phyloP scores from a whole-genome alignment of 2,888 invertebrate genomes.

The Ophonus ardosiacus region DNA sequence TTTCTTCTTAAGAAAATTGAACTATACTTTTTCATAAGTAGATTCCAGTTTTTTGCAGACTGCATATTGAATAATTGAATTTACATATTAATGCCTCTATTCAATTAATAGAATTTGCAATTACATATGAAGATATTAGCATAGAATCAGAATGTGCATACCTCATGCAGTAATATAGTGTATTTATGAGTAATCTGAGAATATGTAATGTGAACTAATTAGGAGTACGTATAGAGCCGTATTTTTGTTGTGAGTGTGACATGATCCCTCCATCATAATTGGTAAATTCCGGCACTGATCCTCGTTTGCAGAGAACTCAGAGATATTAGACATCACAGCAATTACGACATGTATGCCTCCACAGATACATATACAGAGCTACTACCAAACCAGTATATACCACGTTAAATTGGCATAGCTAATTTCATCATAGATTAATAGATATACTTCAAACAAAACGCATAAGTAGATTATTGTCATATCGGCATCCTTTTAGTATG shows the following conservation, averaged over 20 bases:
- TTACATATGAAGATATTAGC: background rate
- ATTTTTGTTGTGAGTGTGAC: background rate
- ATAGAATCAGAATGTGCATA: background rate
- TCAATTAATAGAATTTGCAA: background rate
- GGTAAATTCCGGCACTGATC: slow-evolving; percentile 1
- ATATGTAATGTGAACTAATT: background rate
- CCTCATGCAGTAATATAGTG: background rate
- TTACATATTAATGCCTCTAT: no score
- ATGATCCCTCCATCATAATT: background rate
- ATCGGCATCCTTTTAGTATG: background rate
- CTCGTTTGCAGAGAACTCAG: background rate
- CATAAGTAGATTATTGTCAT: background rate
- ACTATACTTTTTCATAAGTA: no score
- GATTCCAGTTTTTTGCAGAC: no score
- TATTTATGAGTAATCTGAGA: background rate
- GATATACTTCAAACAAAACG: background rate
- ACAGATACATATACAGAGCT: background rate
- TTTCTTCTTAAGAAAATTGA: no score
- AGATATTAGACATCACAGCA: slow-evolving; percentile 12
- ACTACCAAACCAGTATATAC: background rate
- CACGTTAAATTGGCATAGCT: background rate
- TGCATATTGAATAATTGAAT: no score
- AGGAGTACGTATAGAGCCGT: background rate
- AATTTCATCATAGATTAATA: background rate
- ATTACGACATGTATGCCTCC: slow-evolving; percentile 1